Evolutionary conservation across 2,113 vertebrate genomes (phyloP).

Genomic region (Daboia siamensis): DNA sequence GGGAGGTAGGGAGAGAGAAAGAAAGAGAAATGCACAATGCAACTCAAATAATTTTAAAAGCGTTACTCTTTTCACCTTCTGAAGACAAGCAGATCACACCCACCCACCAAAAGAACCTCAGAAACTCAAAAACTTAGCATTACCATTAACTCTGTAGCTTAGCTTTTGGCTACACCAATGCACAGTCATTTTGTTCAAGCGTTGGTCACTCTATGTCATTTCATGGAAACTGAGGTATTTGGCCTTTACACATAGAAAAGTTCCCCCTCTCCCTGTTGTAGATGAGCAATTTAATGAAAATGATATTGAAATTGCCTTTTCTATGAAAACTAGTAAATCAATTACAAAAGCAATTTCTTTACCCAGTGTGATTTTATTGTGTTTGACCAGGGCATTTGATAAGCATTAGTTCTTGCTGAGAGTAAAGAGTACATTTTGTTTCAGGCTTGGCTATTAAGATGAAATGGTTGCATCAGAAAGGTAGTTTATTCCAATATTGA

Average conservation of each 20-base stretch:
- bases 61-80: rapidly evolving
- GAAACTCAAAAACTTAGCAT: not conserved
- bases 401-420: conserved; percentile 67
- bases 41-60: rapidly evolving
- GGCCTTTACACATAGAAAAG: conserved; percentile 52
- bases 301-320: conserved; percentile 63
- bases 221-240: conserved; percentile 22
- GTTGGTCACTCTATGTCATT: conserved; percentile 19
- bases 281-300: conserved; percentile 68
- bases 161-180: conserved; percentile 3
- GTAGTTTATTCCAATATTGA: not conserved
- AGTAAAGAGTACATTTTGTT: conserved; percentile 64
- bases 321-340: conserved; percentile 67
- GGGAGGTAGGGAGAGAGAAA: not conserved
- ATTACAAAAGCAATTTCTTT: conserved; percentile 70
- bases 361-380: conserved; percentile 67
- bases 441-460: conserved; percentile 50
- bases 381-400: conserved; percentile 67
- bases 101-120: not conserved
- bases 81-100: not conserved
- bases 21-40: rapidly evolving
- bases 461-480: conserved; percentile 22
- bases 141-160: not conserved
- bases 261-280: conserved; percentile 15
- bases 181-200: not conserved